Conservation (phyloP, 2,113 vertebrate genomes). For the Gasterosteus nipponicus region DNA sequence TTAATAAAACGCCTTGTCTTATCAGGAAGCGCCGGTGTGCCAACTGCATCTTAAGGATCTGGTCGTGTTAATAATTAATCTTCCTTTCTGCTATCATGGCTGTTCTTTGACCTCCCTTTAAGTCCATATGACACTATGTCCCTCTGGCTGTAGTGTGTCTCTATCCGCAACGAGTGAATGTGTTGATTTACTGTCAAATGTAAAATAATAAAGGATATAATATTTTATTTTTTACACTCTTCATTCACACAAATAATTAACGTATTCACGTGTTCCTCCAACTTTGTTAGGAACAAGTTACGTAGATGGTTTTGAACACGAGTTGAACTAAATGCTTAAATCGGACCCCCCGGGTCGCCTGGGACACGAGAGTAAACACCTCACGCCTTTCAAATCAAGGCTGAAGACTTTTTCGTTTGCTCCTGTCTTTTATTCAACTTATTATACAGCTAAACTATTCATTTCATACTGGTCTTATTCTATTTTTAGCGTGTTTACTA, state of each 20-base stretch:
- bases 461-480: neutral
- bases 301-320: neutral
- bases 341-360: too few relatives aligned
- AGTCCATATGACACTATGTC: neutral
- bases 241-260: neutral
- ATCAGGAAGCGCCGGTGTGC: constrained; percentile 18
- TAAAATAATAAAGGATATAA: neutral
- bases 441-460: neutral
- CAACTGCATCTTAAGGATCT: constrained; percentile 52
- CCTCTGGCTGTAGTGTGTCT: neutral
- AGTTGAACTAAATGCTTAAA: neutral
- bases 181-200: neutral
- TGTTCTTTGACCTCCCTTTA: constrained; percentile 47
- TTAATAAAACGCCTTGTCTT: constrained; percentile 34
- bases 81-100: constrained; percentile 12
- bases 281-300: neutral
- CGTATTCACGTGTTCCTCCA: neutral
- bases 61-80: constrained; percentile 71
- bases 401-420: neutral
- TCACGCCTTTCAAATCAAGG: neutral
- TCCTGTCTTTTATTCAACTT: neutral
- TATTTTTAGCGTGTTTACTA: neutral
- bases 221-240: neutral
- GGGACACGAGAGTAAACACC: too few relatives aligned
- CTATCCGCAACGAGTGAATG: neutral